Evolutionary conservation across 2,113 vertebrate species (phyloP).

Genomic region (Taurulus bubalis): DNA sequence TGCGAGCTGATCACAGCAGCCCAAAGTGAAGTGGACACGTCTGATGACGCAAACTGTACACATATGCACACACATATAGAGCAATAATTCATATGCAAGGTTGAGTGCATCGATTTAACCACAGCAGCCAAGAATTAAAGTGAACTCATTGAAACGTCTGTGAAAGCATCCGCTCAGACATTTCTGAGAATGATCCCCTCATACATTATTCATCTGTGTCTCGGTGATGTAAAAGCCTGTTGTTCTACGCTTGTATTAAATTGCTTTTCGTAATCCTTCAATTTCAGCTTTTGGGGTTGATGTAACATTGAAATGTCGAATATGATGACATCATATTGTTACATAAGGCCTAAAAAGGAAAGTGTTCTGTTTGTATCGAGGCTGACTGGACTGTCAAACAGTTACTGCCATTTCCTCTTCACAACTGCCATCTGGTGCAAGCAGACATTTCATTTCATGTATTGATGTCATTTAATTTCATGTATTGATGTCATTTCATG

Average conservation of each 20-base stretch:
- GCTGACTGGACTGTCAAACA: constrained; percentile 28
- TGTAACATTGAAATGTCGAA: constrained; percentile 50
- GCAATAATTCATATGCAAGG: constrained; percentile 4
- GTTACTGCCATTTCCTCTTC: constrained; percentile 22
- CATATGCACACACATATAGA: constrained; percentile 15
- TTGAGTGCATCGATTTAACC: constrained; percentile 28
- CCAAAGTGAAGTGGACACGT: constrained; percentile 37
- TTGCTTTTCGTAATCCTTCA: constrained; percentile 23
- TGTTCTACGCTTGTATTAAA: constrained; percentile 1
- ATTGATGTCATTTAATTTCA: neutral
- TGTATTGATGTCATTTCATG: neutral
- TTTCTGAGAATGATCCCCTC: constrained; percentile 4
- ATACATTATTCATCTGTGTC: constrained; percentile 2
- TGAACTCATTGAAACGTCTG: neutral
- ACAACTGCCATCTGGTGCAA: constrained; percentile 34
- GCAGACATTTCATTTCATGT: neutral
- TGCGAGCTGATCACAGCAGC: constrained; percentile 50
- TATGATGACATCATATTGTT: constrained; percentile 48
- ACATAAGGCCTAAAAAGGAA: constrained; percentile 44
- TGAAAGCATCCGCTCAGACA: neutral
- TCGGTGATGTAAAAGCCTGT: neutral
- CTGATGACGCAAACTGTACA: constrained; percentile 38
- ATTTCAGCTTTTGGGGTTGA: constrained; percentile 25
- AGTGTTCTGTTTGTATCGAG: constrained; percentile 15
- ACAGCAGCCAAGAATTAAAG: neutral